phyloP scores from a whole-genome alignment of 1,140 invertebrate genomes.

The Sitodiplosis mosellana region DNA sequence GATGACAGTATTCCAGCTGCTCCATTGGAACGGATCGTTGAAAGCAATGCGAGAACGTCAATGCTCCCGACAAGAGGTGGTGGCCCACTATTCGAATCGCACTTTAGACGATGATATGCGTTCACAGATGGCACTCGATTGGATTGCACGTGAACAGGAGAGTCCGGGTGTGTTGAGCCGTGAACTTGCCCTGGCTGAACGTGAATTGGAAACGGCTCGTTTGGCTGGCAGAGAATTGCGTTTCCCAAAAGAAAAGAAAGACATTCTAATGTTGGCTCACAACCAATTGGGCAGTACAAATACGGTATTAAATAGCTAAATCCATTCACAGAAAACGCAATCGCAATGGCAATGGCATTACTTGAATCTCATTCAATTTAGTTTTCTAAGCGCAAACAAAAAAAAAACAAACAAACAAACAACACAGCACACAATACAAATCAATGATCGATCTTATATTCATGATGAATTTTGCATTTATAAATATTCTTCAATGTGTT shows the following conservation, averaged over 20 bases:
- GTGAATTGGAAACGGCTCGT: constrained; percentile 76
- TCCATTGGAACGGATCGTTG: constrained; percentile 90
- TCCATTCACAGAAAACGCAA: no score
- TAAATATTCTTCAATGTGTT: no score
- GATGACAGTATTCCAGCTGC: constrained; percentile 89
- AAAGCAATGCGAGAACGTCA: constrained; percentile 83
- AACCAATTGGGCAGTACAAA: no score
- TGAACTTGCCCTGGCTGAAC: constrained; percentile 66
- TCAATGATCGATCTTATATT: no score
- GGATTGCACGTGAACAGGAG: constrained; percentile 81
- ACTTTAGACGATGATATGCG: constrained; percentile 87
- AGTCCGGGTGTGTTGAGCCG: constrained; percentile 55
- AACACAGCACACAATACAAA: no score
- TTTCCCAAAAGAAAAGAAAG: constrained; percentile 90
- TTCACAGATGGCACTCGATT: constrained; percentile 87
- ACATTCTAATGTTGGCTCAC: constrained; percentile 44
- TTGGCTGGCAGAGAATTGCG: constrained; percentile 75
- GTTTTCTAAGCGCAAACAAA: no score
- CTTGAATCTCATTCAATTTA: no score
- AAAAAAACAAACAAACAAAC: no score
- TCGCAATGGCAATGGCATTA: no score
- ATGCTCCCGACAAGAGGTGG: constrained; percentile 85
- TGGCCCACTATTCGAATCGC: constrained; percentile 84
- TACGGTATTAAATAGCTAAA: no score
- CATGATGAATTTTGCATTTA: no score